Evolutionary conservation across 2,113 vertebrate genomes (phyloP), one percentile per base, ranked within the genome.

Genomic region (Lethenteron reissneri): DNA sequence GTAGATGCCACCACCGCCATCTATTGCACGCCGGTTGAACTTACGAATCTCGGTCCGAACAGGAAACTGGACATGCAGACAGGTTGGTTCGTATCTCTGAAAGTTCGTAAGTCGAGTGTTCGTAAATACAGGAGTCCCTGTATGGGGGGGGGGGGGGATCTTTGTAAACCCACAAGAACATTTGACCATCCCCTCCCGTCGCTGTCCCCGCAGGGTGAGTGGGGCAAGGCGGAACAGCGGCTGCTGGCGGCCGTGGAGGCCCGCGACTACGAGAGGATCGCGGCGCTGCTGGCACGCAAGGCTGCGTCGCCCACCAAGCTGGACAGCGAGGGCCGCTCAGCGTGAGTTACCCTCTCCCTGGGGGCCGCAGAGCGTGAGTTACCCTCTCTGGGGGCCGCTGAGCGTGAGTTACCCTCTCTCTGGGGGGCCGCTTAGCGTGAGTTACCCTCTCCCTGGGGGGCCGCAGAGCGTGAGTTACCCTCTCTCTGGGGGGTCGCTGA

Each of bases 171-270:
- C 41, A 41, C 41, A 41, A 41, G 6, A 41, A 41, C 41, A 41
- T 41, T 41, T 41, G 41, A 7, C 41, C 3, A 41, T 41, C 58
- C 15, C 72, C 12, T 10, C 10, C 72, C 25, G 21, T 25, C 11
- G 3, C 57, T 41, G 69, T 59, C 17, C 70, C 78, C 71, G 56
- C 78, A 95, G 90, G 89, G 85, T 79, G 94, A 99, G 79, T 99
- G 94, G 94, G 96, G 80, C 82, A 97, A 97, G 77, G 90, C 97
- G 1, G 92, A 99, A 62, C 92, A 99, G 72, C 85, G 91, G 79
- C 69, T 99, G 75, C 94, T 99, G 91, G 95, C 95, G 80, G 91
- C 92, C 6, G 92, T 95, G 64, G 94, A 99, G 56, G 84, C 88
- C 56, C 85, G 87, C 0, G 94, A 99, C 79, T 88, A 86, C 80